These are phyloP conservation scores for Thaumatotibia leucotreta DNA, from an alignment of 1,140 invertebrate genomes.

Conservation along the genomic window DNA sequence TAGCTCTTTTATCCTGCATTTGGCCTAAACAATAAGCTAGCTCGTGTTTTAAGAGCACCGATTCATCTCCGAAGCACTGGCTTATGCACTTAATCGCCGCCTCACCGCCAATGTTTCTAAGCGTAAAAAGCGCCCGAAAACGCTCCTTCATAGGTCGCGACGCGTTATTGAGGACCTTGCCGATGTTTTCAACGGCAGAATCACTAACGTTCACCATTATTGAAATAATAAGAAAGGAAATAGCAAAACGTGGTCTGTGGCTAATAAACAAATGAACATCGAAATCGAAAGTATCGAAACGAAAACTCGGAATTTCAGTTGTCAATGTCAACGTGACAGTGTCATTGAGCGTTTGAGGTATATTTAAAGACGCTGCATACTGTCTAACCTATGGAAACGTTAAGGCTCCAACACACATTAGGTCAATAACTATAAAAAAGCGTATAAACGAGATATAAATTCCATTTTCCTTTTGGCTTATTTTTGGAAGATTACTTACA, in stretches of 20 bases:
- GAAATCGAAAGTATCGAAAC: too few relatives aligned
- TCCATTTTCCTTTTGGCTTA: too few relatives aligned
- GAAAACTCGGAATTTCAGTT: background rate
- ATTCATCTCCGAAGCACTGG: slow-evolving; percentile 87
- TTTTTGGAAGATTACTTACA: too few relatives aligned
- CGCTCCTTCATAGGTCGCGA: slow-evolving; percentile 92
- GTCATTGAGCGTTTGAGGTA: background rate
- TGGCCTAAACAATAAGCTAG: slow-evolving; percentile 98
- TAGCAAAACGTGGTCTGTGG: slow-evolving; percentile 12
- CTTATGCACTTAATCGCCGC: slow-evolving; percentile 89
- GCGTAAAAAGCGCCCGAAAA: slow-evolving; percentile 96
- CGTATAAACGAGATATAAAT: too few relatives aligned
- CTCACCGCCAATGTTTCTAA: slow-evolving; percentile 93
- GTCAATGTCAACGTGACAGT: slow-evolving; percentile 8
- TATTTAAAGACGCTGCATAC: background rate
- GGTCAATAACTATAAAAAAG: too few relatives aligned
- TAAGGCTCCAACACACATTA: too few relatives aligned
- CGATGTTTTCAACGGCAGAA: slow-evolving; percentile 81
- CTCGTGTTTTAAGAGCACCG: slow-evolving; percentile 99
- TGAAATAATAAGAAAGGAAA: slow-evolving; percentile 2
- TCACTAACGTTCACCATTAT: slow-evolving; percentile 63
- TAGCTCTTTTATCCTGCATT: slow-evolving; percentile 92
- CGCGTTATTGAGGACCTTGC: slow-evolving; percentile 85
- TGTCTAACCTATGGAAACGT: too few relatives aligned
- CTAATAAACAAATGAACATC: background rate